Conservation (phyloP, 2,113 vertebrate species). For the Elgaria multicarinata region DNA sequence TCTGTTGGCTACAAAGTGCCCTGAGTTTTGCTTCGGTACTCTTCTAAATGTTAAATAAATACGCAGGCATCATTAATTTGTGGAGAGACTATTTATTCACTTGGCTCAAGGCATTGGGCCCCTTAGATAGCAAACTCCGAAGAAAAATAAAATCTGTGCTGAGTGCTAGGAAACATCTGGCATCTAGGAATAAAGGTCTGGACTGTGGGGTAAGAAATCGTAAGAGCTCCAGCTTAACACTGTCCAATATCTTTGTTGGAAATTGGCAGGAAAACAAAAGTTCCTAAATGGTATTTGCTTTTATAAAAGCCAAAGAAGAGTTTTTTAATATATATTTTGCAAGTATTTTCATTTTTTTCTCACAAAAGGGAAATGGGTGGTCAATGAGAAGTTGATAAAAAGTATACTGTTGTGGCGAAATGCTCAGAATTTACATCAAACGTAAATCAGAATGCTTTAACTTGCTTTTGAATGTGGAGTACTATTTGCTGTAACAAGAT, state of each 20-base stretch:
- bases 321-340: slow-evolving; percentile 28
- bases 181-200: slow-evolving; percentile 25
- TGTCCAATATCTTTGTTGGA: slow-evolving; percentile 57
- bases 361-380: background rate
- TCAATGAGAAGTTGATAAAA: slow-evolving; percentile 30
- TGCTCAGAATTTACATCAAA: slow-evolving; percentile 33
- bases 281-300: slow-evolving; percentile 53
- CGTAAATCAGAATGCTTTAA: slow-evolving; percentile 1
- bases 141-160: slow-evolving; percentile 12
- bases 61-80: slow-evolving; percentile 16
- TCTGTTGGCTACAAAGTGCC: background rate
- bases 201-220: slow-evolving; percentile 30
- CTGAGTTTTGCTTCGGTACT: slow-evolving; percentile 27
- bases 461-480: background rate
- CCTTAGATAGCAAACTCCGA: slow-evolving; percentile 25
- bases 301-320: slow-evolving; percentile 3
- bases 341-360: slow-evolving; percentile 48
- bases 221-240: slow-evolving; percentile 35
- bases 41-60: slow-evolving; percentile 16
- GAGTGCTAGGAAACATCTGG: slow-evolving; percentile 44
- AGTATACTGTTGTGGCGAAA: slow-evolving; percentile 14
- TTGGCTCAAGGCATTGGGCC: slow-evolving; percentile 34
- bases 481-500: background rate
- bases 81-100: slow-evolving; percentile 28
- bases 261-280: slow-evolving; percentile 57